Base-by-base conservation (phyloP, 1,140 invertebrate species). In the Drosophila navojoa region DNA sequence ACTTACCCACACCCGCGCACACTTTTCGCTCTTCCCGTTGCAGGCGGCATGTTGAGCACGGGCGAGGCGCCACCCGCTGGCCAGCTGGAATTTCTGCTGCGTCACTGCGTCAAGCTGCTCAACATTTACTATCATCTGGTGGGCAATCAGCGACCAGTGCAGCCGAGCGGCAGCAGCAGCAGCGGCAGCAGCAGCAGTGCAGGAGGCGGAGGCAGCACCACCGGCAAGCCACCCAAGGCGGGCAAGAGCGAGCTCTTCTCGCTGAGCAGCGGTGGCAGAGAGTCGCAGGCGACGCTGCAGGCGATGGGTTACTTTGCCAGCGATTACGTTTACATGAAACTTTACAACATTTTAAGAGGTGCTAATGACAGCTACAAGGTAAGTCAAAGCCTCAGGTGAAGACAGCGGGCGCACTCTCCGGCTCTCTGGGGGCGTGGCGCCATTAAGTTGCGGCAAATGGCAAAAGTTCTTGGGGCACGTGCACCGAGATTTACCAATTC, bases 281-380 rank as follows among this genome's bases (percentile, higher is more conserved):
- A 90, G 52, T 16, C 27, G 58, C 57, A 71, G 63, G 75, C 78
- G 52, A 32, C 77, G 50, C 58, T 90, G 59, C 92, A 82, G 67
- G 77, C 91, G 16, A 91, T 94, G 69, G 95, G 95, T 59, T 91
- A 93, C 61, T 97, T 96, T 91, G 92, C 93, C 60, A 93, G 93
- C 77, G 92, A 94, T 53, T 94, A 95, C 22, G 95, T 97, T 92
- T 97, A 97, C 90, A 92, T 95, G 82, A 96, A 96, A 91, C 92
- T 97, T 58, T 95, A 96, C 90, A 95, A 96, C 40, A 94, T 95
- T 29, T 90, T 97, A 22, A 95, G 94, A 92, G 94, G 94, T 74
- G 94, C 96, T 42, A 95, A 96, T 92, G 93, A 94, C 10, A 96
- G 96, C 93, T 97, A 97, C 90, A 96, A 95, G 92, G 95, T 95